Percentiles rank a stretch among this genome's conserved stretches.
Conservation (phyloP, 1,140 invertebrate species). For the Pachypsylla venusta region DNA sequence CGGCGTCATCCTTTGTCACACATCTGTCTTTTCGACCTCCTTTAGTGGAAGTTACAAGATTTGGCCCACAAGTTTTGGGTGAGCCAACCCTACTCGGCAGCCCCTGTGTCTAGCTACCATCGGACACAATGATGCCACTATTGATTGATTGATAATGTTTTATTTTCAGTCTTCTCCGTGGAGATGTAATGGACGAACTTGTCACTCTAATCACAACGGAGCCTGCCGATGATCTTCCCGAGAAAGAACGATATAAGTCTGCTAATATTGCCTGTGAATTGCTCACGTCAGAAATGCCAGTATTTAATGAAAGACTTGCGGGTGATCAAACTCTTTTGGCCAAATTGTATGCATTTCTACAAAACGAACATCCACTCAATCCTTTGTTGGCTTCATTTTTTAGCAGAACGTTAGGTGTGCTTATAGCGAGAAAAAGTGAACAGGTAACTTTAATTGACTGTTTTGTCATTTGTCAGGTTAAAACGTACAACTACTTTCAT, state of each 20-base stretch:
- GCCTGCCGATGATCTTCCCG: conserved; percentile 57
- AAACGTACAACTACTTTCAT: too few relatives aligned
- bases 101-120: too few relatives aligned
- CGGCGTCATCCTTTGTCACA: too few relatives aligned
- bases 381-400: conserved; percentile 90
- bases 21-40: too few relatives aligned
- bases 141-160: too few relatives aligned
- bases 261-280: conserved; percentile 89
- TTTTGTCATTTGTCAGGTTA: too few relatives aligned
- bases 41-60: too few relatives aligned
- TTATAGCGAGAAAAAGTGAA: conserved; percentile 23
- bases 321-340: conserved; percentile 57
- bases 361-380: conserved; percentile 73
- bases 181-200: conserved; percentile 70
- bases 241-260: conserved; percentile 70
- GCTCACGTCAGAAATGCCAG: conserved; percentile 71
- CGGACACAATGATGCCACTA: too few relatives aligned
- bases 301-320: conserved; percentile 70
- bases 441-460: conserved; percentile 23
- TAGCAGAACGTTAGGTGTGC: conserved; percentile 62
- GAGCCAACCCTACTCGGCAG: too few relatives aligned
- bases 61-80: too few relatives aligned
- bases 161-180: conserved; percentile 51
- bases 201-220: conserved; percentile 73
- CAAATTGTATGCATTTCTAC: conserved; percentile 77